Percentiles rank a stretch among this genome's conserved stretches.
phyloP scores from a whole-genome alignment of 2,797 vertebrate genomes.

The Gallinago nigripennis region DNA sequence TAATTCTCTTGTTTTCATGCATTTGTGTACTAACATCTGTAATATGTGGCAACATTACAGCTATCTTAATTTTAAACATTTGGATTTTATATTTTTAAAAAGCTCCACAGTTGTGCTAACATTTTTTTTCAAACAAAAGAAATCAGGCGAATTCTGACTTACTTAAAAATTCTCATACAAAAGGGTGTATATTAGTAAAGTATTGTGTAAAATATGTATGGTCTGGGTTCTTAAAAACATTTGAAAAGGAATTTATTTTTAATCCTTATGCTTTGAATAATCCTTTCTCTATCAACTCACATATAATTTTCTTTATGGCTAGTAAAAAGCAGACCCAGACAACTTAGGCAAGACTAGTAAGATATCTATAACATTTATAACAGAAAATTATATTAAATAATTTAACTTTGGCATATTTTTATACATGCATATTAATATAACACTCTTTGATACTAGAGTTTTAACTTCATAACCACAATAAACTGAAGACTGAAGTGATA shows the following conservation, averaged over 20 bases:
- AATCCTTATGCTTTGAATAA: neutral
- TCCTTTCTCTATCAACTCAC: neutral
- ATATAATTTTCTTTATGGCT: neutral
- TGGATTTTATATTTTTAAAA: neutral
- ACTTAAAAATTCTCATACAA: neutral
- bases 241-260: neutral
- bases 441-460: neutral
- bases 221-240: neutral
- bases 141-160: neutral
- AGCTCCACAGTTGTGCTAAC: neutral
- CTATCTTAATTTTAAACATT: neutral
- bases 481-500: neutral
- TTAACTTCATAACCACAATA: neutral
- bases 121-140: neutral
- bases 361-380: neutral
- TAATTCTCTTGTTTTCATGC: neutral
- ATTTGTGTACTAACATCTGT: neutral
- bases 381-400: slow-evolving; percentile 14
- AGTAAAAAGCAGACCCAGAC: slow-evolving; percentile 28
- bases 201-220: neutral
- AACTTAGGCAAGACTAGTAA: neutral
- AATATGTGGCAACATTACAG: neutral
- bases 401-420: neutral
- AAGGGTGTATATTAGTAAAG: neutral
- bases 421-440: neutral